A percentile compares a stretch with the other conserved stretches of the same genome.
These are phyloP conservation scores for Drepana arcuata DNA, from an alignment of 1,140 invertebrate species.

Conservation along the genomic window DNA sequence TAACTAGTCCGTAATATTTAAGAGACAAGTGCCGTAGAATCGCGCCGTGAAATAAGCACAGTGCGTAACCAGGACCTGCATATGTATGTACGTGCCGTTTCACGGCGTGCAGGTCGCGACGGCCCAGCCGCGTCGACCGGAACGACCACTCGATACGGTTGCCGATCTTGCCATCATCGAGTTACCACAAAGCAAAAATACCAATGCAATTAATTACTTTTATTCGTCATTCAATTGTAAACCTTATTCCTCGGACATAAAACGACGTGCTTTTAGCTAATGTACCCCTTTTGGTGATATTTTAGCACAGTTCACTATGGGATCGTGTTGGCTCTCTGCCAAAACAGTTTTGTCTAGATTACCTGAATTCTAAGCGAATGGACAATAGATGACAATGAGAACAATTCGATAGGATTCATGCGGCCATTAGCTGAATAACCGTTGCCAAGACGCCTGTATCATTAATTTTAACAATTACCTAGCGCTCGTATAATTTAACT, in stretches of 20 bases:
- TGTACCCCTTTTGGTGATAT: background rate
- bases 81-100: no score
- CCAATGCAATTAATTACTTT: constrained; percentile 3
- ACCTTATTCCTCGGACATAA: background rate
- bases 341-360: constrained; percentile 26
- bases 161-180: constrained; percentile 27
- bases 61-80: no score
- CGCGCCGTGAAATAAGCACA: no score
- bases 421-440: no score
- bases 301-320: constrained; percentile 9
- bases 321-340: constrained; percentile 23
- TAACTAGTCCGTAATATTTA: no score
- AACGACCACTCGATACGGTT: constrained; percentile 42
- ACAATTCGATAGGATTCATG: no score
- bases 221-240: constrained; percentile 3
- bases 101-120: constrained; percentile 15
- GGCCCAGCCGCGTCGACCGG: constrained; percentile 22
- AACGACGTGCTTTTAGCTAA: no score
- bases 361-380: constrained; percentile 16
- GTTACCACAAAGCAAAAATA: constrained; percentile 22
- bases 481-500: no score
- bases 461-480: no score
- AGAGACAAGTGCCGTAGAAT: no score
- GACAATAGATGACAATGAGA: constrained; percentile 16
- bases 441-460: no score